phyloP scores from a whole-genome alignment of 2,113 vertebrate genomes.

The Pollimyrus isidori region DNA sequence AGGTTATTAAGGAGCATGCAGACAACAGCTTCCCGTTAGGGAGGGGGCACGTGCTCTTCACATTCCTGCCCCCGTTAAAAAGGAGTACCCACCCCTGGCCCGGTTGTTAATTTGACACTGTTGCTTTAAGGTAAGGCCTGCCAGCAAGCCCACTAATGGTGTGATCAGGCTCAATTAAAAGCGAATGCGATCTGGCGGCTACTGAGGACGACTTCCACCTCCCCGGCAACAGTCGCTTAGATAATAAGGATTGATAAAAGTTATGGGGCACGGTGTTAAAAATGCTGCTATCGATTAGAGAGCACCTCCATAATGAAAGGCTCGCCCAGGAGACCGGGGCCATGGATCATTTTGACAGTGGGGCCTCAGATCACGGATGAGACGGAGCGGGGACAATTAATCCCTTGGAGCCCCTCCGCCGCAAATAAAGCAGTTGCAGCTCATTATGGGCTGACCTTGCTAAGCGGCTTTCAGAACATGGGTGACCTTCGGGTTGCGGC shows the following conservation, averaged over 20 bases:
- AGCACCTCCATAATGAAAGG: conserved; percentile 71
- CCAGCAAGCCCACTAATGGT: conserved; percentile 64
- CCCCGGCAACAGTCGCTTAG: conserved; percentile 68
- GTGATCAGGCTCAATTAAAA: conserved; percentile 82
- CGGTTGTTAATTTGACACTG: conserved; percentile 63
- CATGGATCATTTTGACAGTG: conserved; percentile 78
- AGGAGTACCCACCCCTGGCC: conserved; percentile 34
- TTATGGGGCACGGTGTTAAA: conserved; percentile 69
- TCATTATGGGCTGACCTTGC: conserved; percentile 76
- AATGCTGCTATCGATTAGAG: conserved; percentile 72
- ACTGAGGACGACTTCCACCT: conserved; percentile 54
- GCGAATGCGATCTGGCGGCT: conserved; percentile 64
- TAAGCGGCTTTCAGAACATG: conserved; percentile 67
- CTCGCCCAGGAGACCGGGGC: conserved; percentile 62
- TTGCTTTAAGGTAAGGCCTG: conserved; percentile 48
- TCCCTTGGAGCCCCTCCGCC: conserved; percentile 68
- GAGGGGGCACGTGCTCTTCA: background rate
- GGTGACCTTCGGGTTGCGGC: conserved; percentile 66
- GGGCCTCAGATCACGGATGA: conserved; percentile 65
- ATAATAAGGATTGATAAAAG: conserved; percentile 80
- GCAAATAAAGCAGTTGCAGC: conserved; percentile 74
- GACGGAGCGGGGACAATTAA: conserved; percentile 76
- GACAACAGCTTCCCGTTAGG: background rate
- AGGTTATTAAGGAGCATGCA: conserved; percentile 3
- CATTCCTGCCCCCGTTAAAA: conserved; percentile 28